Evolutionary conservation across 2,888 invertebrate species (phyloP).

Genomic region (Helleia helle): DNA sequence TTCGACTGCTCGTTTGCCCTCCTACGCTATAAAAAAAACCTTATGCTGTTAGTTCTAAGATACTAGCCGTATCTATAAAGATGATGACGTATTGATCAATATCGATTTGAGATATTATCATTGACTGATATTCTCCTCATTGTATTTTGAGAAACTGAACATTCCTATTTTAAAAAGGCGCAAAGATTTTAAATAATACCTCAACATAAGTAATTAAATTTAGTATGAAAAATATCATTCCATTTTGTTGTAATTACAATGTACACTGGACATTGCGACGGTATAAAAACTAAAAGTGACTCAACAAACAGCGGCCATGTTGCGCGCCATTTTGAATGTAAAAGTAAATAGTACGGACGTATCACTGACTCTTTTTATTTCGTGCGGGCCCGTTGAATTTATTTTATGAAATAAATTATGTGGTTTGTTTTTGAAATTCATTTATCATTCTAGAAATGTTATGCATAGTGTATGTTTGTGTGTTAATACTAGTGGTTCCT

Average conservation of each 20-base stretch:
- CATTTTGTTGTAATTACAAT: constrained; percentile 3
- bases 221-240: constrained; percentile 1
- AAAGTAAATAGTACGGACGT: constrained; percentile 28
- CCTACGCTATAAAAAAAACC: no score
- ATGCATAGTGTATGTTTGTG: constrained; percentile 4
- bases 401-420: constrained; percentile 7
- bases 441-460: background rate
- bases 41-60: no score
- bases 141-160: no score
- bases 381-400: constrained; percentile 1
- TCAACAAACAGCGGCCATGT: constrained; percentile 31
- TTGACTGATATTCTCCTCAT: no score
- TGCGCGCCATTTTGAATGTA: constrained; percentile 36
- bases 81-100: no score
- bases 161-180: no score
- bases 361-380: constrained; percentile 23
- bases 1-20: no score
- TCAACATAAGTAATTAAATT: no score
- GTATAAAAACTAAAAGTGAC: constrained; percentile 6
- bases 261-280: background rate
- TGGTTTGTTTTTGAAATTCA: constrained; percentile 5
- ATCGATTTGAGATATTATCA: no score
- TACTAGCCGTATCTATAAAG: no score
- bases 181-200: no score
- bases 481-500: no score